Evolutionary conservation across 2,888 invertebrate genomes (phyloP), one percentile per base, ranked within the genome.

Genomic region (Steromphala cineraria): DNA sequence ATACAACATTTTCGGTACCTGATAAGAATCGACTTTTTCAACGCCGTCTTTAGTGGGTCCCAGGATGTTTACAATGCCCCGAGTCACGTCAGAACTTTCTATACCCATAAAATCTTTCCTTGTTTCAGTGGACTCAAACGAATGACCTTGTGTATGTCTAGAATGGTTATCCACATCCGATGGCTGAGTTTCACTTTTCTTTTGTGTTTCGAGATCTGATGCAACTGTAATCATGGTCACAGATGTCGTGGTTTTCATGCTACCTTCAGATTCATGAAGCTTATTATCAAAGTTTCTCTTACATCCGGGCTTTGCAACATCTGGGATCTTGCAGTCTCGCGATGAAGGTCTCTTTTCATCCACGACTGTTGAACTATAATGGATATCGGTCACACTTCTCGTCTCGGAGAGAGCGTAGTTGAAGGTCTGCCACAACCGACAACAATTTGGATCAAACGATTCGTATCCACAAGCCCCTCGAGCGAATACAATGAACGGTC

Each of bases 361-460:
- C 7, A 46, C 10, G 46, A 46, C 46, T 46, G 46, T 46, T 5
- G 46, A 5, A 13, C 46, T 46, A 46, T 46, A 46, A 46, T 46
- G 46, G 10, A 46, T 46, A 46, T 46, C 46, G 13, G 46, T 46
- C 5, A 36, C 71, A 19, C 19, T 19, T 36, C n/a, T 19, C 19
- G 62, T 62, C 0, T 21, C 24, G 2, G 62, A 24, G 7, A 62
- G 13, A 7, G 62, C 2, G 28, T 24, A 62, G 24, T 62, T 28
- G 15, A 62, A 10, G 15, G 62, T 21, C 62, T 62, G 28, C 71
- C 31, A 71, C 71, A 71, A 71, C 36, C 19, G 28, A 10, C 71
- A 71, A 71, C 71, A 71, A 24, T 71, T 71, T 13, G 71, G 71
- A 71, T 71, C 19, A 40, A 71, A 71, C 19, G 71, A 28, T 71